Conservation (phyloP, 2,888 invertebrate species). For the Bhutanitis thaidina region DNA sequence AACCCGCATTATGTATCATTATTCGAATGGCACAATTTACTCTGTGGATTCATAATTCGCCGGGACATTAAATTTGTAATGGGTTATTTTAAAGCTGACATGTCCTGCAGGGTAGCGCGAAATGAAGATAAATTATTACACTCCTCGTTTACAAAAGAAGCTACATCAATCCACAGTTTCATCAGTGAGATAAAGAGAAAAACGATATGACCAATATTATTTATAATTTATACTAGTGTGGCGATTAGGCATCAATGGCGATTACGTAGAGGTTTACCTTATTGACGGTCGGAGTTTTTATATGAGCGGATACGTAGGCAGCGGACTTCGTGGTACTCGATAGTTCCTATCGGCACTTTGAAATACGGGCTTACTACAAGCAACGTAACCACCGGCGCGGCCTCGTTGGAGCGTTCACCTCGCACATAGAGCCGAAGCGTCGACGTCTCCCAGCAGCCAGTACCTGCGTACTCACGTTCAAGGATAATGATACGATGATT, state of each 20-base stretch:
- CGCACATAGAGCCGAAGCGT: slow-evolving; percentile 48
- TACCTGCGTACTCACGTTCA: slow-evolving; percentile 54
- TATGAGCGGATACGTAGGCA: slow-evolving; percentile 14
- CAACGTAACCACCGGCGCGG: slow-evolving; percentile 36
- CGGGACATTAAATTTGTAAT: slow-evolving; percentile 63
- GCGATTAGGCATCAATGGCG: slow-evolving; percentile 16
- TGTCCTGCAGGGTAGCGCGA: slow-evolving; percentile 32
- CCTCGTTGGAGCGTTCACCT: slow-evolving; percentile 74
- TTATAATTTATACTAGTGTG: slow-evolving; percentile 9
- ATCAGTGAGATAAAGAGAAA: slow-evolving; percentile 5
- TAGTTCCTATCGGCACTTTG: slow-evolving; percentile 24
- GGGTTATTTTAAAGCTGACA: slow-evolving; percentile 58
- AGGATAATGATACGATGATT: slow-evolving; percentile 56
- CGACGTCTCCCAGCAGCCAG: slow-evolving; percentile 30
- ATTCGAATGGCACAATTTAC: slow-evolving; percentile 73
- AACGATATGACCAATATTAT: slow-evolving; percentile 9
- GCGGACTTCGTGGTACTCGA: slow-evolving; percentile 14
- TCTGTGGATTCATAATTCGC: slow-evolving; percentile 57
- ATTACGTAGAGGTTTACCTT: slow-evolving; percentile 18
- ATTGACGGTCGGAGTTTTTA: slow-evolving; percentile 14
- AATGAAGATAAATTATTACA: slow-evolving; percentile 36
- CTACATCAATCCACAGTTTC: background rate
- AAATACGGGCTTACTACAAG: slow-evolving; percentile 25
- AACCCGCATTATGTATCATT: slow-evolving; percentile 72
- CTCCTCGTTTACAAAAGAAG: slow-evolving; percentile 27